Conservation (phyloP, 1,140 invertebrate species). For the Zaprionus inermis region DNA sequence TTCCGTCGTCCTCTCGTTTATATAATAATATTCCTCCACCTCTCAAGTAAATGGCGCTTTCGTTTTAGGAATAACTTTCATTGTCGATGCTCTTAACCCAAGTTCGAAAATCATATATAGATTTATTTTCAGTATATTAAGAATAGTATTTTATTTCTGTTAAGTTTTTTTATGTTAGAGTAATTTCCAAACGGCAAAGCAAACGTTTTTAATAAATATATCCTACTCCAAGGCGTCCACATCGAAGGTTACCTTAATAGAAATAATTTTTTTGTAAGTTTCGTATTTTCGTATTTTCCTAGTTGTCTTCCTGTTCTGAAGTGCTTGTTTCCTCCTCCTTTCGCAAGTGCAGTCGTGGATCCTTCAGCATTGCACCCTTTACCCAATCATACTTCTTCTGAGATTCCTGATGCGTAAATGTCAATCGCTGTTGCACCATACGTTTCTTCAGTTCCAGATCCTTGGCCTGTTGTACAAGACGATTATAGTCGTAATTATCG, state of each 20-base stretch:
- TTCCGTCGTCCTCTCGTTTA: neutral
- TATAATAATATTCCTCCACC: conserved; percentile 10
- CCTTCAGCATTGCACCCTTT: conserved; percentile 64
- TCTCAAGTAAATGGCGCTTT: neutral
- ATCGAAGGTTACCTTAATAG: too few species aligned
- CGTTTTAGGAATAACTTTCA: neutral
- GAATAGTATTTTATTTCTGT: neutral
- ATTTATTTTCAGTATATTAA: neutral
- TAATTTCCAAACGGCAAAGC: too few species aligned
- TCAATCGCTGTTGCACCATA: conserved; percentile 81
- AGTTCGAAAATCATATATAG: neutral
- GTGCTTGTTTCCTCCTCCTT: conserved; percentile 20
- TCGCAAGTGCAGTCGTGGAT: conserved; percentile 62
- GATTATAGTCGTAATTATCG: conserved; percentile 77
- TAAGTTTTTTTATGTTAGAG: too few species aligned
- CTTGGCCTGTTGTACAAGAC: conserved; percentile 72
- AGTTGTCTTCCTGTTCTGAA: conserved; percentile 24
- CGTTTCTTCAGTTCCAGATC: conserved; percentile 74
- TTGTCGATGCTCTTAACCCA: neutral
- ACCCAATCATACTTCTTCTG: conserved; percentile 79
- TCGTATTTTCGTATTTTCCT: neutral
- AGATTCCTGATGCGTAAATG: conserved; percentile 73
- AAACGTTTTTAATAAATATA: neutral
- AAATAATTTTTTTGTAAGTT: neutral
- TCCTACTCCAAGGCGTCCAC: neutral